Evolutionary conservation across 2,797 vertebrate species (phyloP), one percentile per base, ranked within the genome.

Genomic region (Nothura maculosa): DNA sequence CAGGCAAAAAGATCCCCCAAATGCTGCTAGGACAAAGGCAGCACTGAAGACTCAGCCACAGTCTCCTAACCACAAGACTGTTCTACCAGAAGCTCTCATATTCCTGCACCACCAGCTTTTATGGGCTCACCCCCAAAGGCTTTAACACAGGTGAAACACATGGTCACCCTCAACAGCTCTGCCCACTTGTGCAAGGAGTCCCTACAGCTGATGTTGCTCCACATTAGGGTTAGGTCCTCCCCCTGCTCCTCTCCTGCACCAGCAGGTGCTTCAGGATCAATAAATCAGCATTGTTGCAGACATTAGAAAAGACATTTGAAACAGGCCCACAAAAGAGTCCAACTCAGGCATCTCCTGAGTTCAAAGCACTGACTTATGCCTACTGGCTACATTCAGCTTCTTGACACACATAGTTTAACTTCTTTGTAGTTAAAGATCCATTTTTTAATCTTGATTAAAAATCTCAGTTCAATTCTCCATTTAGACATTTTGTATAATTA

Each of bases 401-500:
- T 90, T 92, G 66, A 81, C 55, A 73, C 6, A 22, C 16, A 38
- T 14, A 91, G 25, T 86, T 95, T 82, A 93, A 92, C 48, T 68
- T 88, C 54, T 48, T 70, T 88, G 61, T 86, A 89, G 75, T 87
- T 92, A 94, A 93, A 92, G 61, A 89, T 68, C 79, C 1, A 5
- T 34, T 93, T 81, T 89, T n/a, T 17, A n/a, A 55, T 89, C 50
- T 92, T 92, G 69, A 55, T 87, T 87, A 89, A 77, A 57, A 40
- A 57, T 97, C 76, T 50, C 90, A 72, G 69, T 87, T 93, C 89
- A 92, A 61, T 93, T 93, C 54, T 89, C 28, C 57, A 57, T 87
- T 92, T 84, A 94, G 87, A 72, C 50, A 60, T 91, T 88, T 92
- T 91, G 38, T 92, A 85, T 96, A 96, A 96, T 96, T 94, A 92